Conservation (phyloP, 2,888 invertebrate species). For the Hymenopus coronatus region DNA sequence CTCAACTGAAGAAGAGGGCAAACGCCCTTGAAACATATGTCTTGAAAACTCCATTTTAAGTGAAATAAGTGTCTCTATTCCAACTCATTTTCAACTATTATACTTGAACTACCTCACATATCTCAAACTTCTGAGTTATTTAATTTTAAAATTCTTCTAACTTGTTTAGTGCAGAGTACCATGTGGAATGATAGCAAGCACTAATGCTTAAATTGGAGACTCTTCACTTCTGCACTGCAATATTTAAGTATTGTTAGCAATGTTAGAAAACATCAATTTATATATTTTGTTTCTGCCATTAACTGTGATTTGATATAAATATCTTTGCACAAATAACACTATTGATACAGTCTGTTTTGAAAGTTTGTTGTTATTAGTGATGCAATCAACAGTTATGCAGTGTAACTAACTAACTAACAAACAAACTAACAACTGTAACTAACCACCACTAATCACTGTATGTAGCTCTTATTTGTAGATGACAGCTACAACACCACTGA, state of each 20-base stretch:
- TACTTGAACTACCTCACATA: too few species aligned
- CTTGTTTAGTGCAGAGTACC: neutral
- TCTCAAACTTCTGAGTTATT: too few species aligned
- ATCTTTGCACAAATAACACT: conserved; percentile 18
- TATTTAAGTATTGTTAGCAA: conserved; percentile 26
- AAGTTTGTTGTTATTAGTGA: neutral
- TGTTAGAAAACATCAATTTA: conserved; percentile 22
- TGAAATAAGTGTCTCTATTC: too few species aligned
- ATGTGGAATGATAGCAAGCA: conserved; percentile 11
- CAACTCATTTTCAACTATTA: too few species aligned
- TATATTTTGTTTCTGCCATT: conserved; percentile 10
- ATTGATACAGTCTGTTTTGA: conserved; percentile 23
- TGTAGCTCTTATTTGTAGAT: conserved; percentile 15
- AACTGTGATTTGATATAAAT: conserved; percentile 18
- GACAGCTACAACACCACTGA: neutral
- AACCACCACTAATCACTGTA: neutral
- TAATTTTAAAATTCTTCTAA: too few species aligned
- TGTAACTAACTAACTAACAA: neutral
- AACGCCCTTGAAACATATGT: too few species aligned
- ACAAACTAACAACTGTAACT: neutral
- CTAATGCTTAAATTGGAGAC: conserved; percentile 21
- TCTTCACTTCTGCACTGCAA: conserved; percentile 30
- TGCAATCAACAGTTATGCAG: neutral
- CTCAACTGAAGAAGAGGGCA: too few species aligned
- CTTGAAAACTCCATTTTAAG: too few species aligned